Evolutionary conservation across 2,113 vertebrate genomes (phyloP).

Genomic region (Ammospiza caudacuta): DNA sequence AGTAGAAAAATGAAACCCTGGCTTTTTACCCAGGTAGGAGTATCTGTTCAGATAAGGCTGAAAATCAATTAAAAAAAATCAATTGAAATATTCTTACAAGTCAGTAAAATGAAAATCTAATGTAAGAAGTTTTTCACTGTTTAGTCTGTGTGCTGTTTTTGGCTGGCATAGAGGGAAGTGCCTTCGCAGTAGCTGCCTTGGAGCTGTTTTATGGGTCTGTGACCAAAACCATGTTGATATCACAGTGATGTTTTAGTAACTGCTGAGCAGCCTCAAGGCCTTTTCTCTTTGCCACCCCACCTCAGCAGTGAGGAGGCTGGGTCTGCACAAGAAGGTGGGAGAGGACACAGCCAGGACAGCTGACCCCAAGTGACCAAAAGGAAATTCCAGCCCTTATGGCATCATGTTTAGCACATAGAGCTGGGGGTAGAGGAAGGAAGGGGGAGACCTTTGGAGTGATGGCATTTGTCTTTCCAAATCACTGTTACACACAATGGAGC

Average conservation of each 20-base stretch:
- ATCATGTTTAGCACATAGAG: background rate
- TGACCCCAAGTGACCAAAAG: background rate
- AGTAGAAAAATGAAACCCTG: background rate
- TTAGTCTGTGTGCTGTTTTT: background rate
- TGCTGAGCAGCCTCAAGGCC: background rate
- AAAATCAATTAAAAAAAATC: background rate
- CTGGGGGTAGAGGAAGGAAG: background rate
- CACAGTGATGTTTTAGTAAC: rapidly evolving
- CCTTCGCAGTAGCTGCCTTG: background rate
- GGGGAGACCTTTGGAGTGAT: background rate
- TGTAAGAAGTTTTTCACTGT: background rate
- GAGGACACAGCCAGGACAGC: background rate
- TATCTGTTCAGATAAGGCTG: background rate
- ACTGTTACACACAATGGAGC: background rate
- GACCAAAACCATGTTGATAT: background rate
- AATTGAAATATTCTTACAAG: background rate
- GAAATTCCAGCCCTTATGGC: background rate
- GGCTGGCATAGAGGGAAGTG: background rate
- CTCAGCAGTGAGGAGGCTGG: background rate
- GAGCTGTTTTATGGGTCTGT: background rate
- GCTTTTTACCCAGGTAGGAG: background rate
- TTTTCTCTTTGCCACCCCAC: background rate
- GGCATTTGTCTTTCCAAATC: background rate
- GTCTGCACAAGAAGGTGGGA: background rate
- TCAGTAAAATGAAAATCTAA: background rate